Evolutionary conservation across 2,888 invertebrate genomes (phyloP).

Genomic region (Caenorhabditis sp.): DNA sequence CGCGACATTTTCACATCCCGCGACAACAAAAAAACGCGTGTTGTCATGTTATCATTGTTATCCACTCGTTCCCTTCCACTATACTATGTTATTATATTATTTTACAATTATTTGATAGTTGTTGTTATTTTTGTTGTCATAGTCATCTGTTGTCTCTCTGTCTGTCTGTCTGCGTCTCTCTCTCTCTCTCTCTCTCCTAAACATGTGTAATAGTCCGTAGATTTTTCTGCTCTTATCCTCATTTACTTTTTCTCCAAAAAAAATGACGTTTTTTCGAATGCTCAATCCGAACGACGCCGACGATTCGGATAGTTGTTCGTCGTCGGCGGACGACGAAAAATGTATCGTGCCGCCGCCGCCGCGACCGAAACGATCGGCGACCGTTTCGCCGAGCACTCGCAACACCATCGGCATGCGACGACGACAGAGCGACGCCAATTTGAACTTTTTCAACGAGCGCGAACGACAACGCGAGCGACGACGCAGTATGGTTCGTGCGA

Average conservation of each 20-base stretch:
- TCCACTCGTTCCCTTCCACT: neutral
- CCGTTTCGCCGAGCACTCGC: conserved; percentile 56
- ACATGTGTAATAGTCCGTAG: neutral
- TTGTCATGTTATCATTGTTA: neutral
- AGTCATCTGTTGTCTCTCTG: neutral
- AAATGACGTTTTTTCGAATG: conserved; percentile 8
- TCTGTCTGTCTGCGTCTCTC: too few relatives aligned
- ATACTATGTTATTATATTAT: neutral
- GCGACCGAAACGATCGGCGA: conserved; percentile 51
- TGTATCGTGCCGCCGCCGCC: conserved; percentile 22
- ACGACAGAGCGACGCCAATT: conserved; percentile 52
- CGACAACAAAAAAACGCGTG: too few relatives aligned
- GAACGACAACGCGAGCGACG: conserved; percentile 43
- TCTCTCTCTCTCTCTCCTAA: too few relatives aligned
- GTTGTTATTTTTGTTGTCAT: neutral
- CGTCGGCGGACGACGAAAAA: conserved; percentile 20
- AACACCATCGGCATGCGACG: conserved; percentile 35
- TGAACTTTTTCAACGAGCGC: conserved; percentile 43
- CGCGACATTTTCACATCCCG: too few relatives aligned
- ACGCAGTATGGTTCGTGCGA: conserved; percentile 45
- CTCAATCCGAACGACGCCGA: conserved; percentile 62
- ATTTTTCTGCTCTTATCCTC: neutral
- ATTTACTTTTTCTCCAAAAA: neutral
- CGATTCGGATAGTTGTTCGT: conserved; percentile 43
- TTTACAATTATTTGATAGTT: neutral